Evolutionary conservation across 2,113 vertebrate genomes (phyloP).

Genomic region (Lonchura striata): DNA sequence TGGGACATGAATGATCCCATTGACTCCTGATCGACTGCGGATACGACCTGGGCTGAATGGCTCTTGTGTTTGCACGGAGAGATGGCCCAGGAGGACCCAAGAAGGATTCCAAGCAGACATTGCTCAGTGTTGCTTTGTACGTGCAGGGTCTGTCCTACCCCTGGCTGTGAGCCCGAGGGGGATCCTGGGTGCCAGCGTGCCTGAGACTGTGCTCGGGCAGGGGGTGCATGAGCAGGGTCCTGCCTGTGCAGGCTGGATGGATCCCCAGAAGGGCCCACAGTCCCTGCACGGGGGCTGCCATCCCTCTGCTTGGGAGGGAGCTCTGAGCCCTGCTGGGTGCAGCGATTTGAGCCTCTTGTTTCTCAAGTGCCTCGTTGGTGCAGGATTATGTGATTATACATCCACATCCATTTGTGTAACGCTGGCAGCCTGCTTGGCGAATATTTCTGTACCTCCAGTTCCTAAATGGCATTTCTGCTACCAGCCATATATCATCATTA

Average conservation of each 20-base stretch:
- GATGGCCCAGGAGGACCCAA: background rate
- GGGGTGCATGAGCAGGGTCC: background rate
- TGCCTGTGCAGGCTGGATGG: background rate
- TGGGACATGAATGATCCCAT: background rate
- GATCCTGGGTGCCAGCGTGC: background rate
- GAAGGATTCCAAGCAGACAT: background rate
- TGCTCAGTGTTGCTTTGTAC: background rate
- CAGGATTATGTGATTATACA: background rate
- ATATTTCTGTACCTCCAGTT: background rate
- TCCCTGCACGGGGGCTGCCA: fast-evolving
- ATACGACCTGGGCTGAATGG: background rate
- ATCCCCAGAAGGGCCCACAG: fast-evolving
- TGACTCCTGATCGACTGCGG: background rate
- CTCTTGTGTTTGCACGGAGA: background rate
- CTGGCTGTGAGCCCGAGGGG: background rate
- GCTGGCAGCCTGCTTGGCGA: background rate
- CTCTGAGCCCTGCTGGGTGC: background rate
- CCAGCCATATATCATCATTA: constrained; percentile 27
- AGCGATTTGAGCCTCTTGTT: background rate
- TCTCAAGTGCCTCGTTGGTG: background rate
- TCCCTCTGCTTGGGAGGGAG: background rate
- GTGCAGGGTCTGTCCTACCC: background rate
- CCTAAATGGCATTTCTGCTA: constrained; percentile 15
- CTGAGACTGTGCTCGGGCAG: fast-evolving
- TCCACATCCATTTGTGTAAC: background rate